phyloP scores from a whole-genome alignment of 2,113 vertebrate species.

The Laticauda colubrina region DNA sequence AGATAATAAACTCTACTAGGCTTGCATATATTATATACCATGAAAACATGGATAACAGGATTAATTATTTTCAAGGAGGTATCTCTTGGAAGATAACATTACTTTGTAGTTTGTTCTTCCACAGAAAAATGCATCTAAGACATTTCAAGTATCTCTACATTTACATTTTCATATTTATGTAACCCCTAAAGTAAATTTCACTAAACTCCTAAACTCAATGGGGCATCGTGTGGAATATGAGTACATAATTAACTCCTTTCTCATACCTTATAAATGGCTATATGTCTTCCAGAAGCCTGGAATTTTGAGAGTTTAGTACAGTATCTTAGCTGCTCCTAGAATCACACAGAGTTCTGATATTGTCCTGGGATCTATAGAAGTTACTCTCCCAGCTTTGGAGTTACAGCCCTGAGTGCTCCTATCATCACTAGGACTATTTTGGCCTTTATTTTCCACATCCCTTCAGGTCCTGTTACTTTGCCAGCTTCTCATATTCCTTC shows the following conservation, averaged over 20 bases:
- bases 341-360: background rate
- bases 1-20: background rate
- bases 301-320: background rate
- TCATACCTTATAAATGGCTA: background rate
- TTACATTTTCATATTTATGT: background rate
- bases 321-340: background rate
- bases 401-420: background rate
- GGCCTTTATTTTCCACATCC: background rate
- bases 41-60: conserved; percentile 5
- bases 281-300: background rate
- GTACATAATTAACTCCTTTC: background rate
- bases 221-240: background rate
- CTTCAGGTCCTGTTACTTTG: background rate
- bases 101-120: background rate
- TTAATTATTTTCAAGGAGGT: background rate
- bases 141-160: background rate
- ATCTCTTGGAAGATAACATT: background rate
- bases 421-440: background rate
- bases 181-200: background rate
- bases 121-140: background rate
- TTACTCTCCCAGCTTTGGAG: background rate
- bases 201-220: background rate
- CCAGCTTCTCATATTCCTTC: background rate
- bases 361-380: background rate
- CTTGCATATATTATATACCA: background rate